Percentiles rank a stretch among this genome's conserved stretches.
Conservation (phyloP, 2,888 invertebrate genomes). For the Aspidapion aeneum region DNA sequence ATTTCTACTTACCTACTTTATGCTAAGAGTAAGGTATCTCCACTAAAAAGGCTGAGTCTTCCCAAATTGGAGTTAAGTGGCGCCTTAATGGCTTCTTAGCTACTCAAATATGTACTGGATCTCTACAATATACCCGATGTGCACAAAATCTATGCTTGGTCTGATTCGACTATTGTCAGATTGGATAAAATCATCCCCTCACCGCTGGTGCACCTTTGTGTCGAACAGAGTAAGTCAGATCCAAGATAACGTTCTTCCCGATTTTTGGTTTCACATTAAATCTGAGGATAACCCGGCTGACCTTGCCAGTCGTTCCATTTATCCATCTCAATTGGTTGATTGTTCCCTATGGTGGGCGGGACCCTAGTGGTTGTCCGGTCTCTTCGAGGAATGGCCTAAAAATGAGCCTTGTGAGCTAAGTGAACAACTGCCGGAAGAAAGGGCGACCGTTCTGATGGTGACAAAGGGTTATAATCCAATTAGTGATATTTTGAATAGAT, state of each 20-base stretch:
- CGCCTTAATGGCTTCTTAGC: not conserved
- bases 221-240: not conserved
- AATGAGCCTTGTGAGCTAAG: too few relatives aligned
- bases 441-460: not conserved
- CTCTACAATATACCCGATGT: not conserved
- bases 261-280: not conserved
- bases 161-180: not conserved
- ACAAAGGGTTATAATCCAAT: not conserved
- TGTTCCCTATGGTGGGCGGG: not conserved
- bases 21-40: not conserved
- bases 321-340: not conserved
- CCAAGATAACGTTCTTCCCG: not conserved
- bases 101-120: not conserved
- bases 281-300: not conserved
- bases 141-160: not conserved
- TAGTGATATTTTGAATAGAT: not conserved
- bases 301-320: not conserved
- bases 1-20: not conserved
- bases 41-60: not conserved
- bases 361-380: slow-evolving; percentile 17
- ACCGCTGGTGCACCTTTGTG: not conserved
- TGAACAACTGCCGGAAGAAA: slow-evolving; percentile 5
- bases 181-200: not conserved
- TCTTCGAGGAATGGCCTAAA: slow-evolving; percentile 20
- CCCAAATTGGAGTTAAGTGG: not conserved